Evolutionary conservation across 2,888 invertebrate genomes (phyloP).

Genomic region (Pyrgus malvae): DNA sequence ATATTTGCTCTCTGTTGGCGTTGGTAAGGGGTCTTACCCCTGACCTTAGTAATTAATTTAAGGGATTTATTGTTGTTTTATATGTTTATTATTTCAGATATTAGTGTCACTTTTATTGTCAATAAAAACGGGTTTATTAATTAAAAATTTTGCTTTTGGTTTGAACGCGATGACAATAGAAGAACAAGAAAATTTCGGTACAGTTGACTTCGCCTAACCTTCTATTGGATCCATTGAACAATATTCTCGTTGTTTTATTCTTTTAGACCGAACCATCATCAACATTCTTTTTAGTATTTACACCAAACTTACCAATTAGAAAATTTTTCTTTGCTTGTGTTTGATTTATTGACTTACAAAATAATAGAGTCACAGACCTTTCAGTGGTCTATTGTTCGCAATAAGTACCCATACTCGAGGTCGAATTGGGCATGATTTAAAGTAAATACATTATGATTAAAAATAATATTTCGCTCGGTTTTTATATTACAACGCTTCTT

Average conservation of each 20-base stretch:
- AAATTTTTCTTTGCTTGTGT: neutral
- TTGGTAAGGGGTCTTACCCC: too few species aligned
- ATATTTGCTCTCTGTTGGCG: too few species aligned
- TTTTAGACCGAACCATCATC: too few species aligned
- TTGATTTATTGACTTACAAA: neutral
- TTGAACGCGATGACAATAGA: too few species aligned
- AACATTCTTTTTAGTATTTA: neutral
- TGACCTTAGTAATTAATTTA: too few species aligned
- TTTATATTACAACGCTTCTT: neutral
- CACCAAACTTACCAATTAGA: neutral
- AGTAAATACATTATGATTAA: neutral
- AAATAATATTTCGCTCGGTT: neutral
- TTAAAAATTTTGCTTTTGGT: too few species aligned
- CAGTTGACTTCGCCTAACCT: too few species aligned
- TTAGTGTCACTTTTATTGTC: neutral
- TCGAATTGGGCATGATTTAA: conserved; percentile 12
- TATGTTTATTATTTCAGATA: neutral
- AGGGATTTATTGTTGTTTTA: too few species aligned
- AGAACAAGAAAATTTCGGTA: too few species aligned
- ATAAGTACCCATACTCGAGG: conserved; percentile 17
- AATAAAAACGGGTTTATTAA: too few species aligned
- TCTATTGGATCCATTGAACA: too few species aligned
- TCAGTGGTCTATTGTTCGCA: conserved; percentile 17
- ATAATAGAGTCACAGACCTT: conserved; percentile 24
- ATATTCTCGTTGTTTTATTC: too few species aligned